A percentile compares a stretch with the other conserved stretches of the same genome.
Conservation (phyloP, 2,113 vertebrate species). For the Aegypius monachus region DNA sequence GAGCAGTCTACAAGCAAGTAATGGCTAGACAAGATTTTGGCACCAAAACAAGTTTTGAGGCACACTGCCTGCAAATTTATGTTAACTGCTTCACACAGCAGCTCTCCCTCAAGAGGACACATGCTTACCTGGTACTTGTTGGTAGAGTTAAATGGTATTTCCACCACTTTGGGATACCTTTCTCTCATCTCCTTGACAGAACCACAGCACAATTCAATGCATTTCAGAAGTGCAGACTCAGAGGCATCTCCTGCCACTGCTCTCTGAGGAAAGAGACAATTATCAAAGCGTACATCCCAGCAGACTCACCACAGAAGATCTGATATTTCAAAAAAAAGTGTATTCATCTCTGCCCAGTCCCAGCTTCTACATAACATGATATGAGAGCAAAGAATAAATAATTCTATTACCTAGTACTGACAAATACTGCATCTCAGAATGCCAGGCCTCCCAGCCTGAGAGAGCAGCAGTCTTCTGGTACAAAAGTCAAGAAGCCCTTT, state of each 20-base stretch:
- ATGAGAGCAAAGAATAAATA: background rate
- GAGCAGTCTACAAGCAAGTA: background rate
- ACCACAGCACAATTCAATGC: slow-evolving; percentile 81
- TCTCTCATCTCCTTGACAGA: slow-evolving; percentile 80
- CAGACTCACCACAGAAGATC: background rate
- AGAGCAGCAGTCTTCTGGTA: background rate
- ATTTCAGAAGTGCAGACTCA: slow-evolving; percentile 80
- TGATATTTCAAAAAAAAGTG: background rate
- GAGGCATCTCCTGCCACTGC: slow-evolving; percentile 80
- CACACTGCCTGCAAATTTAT: background rate
- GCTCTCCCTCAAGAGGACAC: background rate
- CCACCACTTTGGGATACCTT: slow-evolving; percentile 75
- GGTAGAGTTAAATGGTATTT: slow-evolving; percentile 85
- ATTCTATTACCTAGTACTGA: background rate
- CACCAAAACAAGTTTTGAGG: background rate
- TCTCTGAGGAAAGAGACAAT: slow-evolving; percentile 59
- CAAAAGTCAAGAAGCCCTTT: background rate
- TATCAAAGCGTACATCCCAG: background rate
- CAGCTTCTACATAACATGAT: background rate
- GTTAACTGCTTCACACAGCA: background rate
- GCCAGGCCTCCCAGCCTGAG: background rate
- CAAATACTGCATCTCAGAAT: background rate
- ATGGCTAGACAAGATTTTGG: background rate
- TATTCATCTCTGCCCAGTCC: background rate
- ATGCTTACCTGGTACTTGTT: slow-evolving; percentile 81